Evolutionary conservation across 2,888 invertebrate species (phyloP), one percentile per base, ranked within the genome.

Genomic region (Andrena haemorrhoa): DNA sequence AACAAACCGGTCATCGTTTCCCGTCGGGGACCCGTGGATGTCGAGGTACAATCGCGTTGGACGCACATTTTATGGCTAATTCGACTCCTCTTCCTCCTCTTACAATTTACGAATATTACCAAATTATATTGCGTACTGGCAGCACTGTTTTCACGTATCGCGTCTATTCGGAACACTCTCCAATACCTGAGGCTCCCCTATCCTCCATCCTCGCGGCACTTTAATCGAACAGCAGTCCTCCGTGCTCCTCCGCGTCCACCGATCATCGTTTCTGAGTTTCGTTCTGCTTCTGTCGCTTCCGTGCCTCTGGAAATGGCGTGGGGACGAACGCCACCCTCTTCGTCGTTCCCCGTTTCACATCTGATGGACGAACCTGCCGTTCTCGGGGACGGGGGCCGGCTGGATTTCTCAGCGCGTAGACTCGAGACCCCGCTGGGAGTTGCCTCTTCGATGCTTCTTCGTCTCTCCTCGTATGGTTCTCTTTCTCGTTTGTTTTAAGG

Each of bases 111-210:
- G 83, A 88, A 86, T 88, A 87, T 87, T 88, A 84, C 85, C 89
- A 85, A 89, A 89, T 56, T 89, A 86, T 91, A 91, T 92, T 90
- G 91, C 90, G 82, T 89, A 89, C 89, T 91, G 91, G 91, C 91
- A 91, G 91, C 91, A 89, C 88, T 85, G 86, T 89, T 90, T 89
- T 85, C 86, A 87, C 86, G 78, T 85, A 75, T 86, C 82, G 79
- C 85, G 78, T 88, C 74, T 83, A 79, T 74, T 74, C 82, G 81
- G 80, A 81, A 85, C 85, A 84, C 80, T 80, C 79, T 81, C 75
- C 76, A 33, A 73, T 68, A 70, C 74, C 61, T 71, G 71, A 66
- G 69, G 77, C 56, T 12, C 49, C 53, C 77, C 29, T 51, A 60
- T 77, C 70, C 69, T 69, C 64, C 66, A 41, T 61, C 73, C 47